Percentiles rank a stretch among this genome's conserved stretches.
Conservation (phyloP, 2,797 vertebrate species). For the Clarias laeviceps region DNA sequence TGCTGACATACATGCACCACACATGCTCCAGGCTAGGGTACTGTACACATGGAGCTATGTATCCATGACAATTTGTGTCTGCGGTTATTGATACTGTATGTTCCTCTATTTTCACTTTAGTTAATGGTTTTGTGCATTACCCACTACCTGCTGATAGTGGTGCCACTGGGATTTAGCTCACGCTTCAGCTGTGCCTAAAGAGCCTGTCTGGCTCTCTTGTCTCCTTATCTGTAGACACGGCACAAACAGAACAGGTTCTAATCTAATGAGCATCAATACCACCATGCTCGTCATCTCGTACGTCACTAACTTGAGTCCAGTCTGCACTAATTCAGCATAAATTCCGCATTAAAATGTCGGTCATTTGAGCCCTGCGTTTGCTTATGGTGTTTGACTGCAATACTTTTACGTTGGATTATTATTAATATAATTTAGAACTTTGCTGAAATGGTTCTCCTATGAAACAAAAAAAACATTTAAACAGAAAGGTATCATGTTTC, state of each 20-base stretch:
- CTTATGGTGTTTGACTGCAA: background rate
- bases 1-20: background rate
- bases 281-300: background rate
- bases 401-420: background rate
- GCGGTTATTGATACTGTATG: background rate
- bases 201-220: background rate
- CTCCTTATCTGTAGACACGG: background rate
- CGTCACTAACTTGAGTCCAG: background rate
- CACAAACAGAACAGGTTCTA: background rate
- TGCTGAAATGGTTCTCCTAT: background rate
- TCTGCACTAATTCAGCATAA: background rate
- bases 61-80: background rate
- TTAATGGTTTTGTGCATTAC: background rate
- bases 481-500: background rate
- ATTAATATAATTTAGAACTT: background rate
- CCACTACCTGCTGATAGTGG: background rate
- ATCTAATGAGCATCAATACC: background rate
- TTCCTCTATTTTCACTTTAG: background rate
- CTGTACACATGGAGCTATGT: background rate
- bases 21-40: background rate
- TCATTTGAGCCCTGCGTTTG: background rate
- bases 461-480: background rate
- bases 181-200: background rate
- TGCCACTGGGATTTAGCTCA: background rate
- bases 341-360: no score